These are phyloP conservation scores for Oxygymnocypris stewartii DNA, from an alignment of 2,113 vertebrate species.

Conservation along the genomic window DNA sequence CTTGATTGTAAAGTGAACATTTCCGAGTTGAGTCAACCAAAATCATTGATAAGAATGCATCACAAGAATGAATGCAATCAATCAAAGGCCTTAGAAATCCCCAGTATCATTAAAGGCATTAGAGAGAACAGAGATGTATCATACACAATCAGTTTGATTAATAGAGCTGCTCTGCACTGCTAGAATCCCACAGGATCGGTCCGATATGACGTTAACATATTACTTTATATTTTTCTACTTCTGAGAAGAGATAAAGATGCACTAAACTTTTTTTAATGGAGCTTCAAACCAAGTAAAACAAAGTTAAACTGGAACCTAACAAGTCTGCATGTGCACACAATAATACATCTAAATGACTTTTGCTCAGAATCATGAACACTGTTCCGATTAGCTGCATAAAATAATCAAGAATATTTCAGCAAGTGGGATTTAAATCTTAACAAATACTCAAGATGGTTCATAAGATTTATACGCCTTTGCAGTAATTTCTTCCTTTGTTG, in stretches of 20 bases:
- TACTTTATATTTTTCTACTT: not conserved
- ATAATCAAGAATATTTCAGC: not conserved
- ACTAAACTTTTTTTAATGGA: not conserved
- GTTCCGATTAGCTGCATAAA: not conserved
- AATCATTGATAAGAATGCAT: conserved; percentile 10
- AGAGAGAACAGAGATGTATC: not conserved
- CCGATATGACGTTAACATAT: not conserved
- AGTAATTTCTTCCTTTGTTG: not conserved
- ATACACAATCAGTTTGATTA: conserved; percentile 29
- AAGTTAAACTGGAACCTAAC: not conserved
- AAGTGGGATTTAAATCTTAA: conserved; percentile 20
- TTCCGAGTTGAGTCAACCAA: not conserved
- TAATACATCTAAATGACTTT: not conserved
- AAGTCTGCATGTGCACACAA: not conserved
- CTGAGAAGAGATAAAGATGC: conserved; percentile 3
- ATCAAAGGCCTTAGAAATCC: conserved; percentile 17
- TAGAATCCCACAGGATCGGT: not conserved
- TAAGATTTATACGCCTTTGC: not conserved
- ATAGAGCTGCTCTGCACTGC: conserved; percentile 1
- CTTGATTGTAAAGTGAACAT: conserved; percentile 21
- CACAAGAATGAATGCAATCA: conserved; percentile 32
- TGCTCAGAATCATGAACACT: conserved; percentile 7
- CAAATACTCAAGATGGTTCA: not conserved
- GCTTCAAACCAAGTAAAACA: not conserved
- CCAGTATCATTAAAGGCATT: not conserved